phyloP scores from a whole-genome alignment of 2,797 vertebrate species.

The Glyptemys insculpta region DNA sequence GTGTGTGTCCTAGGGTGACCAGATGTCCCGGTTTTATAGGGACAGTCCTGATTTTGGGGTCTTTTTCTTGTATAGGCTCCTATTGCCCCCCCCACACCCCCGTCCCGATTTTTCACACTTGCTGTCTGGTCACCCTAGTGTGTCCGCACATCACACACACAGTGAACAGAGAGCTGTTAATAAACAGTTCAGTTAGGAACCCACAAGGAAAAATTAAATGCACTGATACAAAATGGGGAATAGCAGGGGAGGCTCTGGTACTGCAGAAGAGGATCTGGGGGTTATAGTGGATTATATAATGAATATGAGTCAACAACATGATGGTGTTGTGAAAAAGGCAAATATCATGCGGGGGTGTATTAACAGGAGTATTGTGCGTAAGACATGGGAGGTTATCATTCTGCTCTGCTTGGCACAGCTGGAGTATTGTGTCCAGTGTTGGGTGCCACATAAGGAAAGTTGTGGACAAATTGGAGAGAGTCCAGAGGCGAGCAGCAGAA shows the following conservation, averaged over 20 bases:
- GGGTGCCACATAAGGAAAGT: background rate
- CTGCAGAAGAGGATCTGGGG: background rate
- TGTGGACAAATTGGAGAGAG: background rate
- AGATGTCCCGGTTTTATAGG: too few relatives aligned
- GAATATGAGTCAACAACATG: background rate
- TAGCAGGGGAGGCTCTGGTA: background rate
- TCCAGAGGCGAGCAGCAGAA: background rate
- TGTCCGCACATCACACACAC: background rate
- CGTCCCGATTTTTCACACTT: too few relatives aligned
- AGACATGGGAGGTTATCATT: background rate
- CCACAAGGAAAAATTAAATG: background rate
- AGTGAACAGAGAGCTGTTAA: background rate
- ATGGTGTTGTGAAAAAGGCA: background rate
- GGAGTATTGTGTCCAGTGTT: background rate
- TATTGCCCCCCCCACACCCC: too few relatives aligned
- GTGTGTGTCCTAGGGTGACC: too few relatives aligned
- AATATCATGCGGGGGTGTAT: background rate
- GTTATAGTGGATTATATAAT: background rate
- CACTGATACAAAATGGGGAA: background rate
- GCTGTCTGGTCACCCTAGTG: too few relatives aligned
- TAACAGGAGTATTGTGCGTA: background rate
- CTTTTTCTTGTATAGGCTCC: too few relatives aligned
- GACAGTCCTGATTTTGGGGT: too few relatives aligned
- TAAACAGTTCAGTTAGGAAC: background rate
- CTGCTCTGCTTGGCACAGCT: background rate